phyloP scores from a whole-genome alignment of 2,113 vertebrate species.

The Alethe castanea region DNA sequence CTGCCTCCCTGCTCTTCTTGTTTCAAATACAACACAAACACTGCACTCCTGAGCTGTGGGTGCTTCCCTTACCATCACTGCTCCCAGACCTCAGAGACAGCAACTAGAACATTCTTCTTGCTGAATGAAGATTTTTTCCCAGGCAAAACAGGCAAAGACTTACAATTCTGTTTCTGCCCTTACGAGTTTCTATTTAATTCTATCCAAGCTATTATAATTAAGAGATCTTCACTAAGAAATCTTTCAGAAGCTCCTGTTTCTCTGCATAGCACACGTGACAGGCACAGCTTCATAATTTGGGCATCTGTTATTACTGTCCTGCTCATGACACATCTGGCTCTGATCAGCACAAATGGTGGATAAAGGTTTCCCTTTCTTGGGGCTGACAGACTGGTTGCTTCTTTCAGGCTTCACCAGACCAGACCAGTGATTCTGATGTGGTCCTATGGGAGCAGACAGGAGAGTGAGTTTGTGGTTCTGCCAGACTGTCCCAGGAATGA shows the following conservation, averaged over 20 bases:
- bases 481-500: not conserved
- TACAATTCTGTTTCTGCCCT: not conserved
- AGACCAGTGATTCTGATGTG: not conserved
- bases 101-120: not conserved
- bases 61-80: not conserved
- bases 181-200: not conserved
- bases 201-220: not conserved
- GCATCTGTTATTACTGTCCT: not conserved
- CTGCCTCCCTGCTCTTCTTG: not conserved
- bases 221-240: not conserved
- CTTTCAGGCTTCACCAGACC: not conserved
- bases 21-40: not conserved
- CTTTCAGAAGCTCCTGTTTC: not conserved
- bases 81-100: not conserved
- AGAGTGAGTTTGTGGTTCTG: not conserved
- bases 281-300: not conserved
- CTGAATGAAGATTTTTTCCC: not conserved
- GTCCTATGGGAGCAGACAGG: not conserved
- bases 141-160: not conserved
- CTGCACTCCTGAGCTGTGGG: not conserved
- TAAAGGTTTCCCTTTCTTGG: not conserved
- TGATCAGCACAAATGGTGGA: not conserved
- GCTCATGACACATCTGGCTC: not conserved
- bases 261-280: not conserved
- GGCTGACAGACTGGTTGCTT: not conserved